These are phyloP conservation scores for Pachycephala philippinensis DNA, from an alignment of 2,113 vertebrate genomes.

Conservation along the genomic window DNA sequence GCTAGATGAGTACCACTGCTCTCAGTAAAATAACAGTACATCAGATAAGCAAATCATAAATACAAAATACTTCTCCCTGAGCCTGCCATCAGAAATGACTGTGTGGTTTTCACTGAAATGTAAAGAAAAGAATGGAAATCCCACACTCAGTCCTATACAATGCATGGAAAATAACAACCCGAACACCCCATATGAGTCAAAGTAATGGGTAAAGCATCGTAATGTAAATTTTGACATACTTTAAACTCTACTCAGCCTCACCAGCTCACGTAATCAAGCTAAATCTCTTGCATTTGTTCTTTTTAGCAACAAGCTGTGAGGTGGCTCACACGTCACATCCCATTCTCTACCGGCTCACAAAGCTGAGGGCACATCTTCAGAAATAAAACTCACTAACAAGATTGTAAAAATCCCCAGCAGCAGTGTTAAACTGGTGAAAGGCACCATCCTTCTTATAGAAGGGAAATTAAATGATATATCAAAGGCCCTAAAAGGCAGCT, in stretches of 20 bases:
- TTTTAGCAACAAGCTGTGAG: background rate
- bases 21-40: background rate
- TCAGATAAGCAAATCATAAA: background rate
- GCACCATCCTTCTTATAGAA: background rate
- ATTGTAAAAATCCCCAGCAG: conserved; percentile 9
- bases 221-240: background rate
- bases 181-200: background rate
- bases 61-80: background rate
- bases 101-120: background rate
- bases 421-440: background rate
- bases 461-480: background rate
- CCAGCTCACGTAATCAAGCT: background rate
- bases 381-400: conserved; percentile 39
- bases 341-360: background rate
- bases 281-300: background rate
- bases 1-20: background rate
- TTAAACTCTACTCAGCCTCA: background rate
- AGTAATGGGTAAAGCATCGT: background rate
- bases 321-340: background rate
- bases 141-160: background rate
- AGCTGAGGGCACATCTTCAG: background rate
- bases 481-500: background rate
- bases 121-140: background rate
- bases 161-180: background rate
- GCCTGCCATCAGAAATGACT: background rate